Evolutionary conservation across 2,113 vertebrate genomes (phyloP).

Genomic region (Gobius niger): DNA sequence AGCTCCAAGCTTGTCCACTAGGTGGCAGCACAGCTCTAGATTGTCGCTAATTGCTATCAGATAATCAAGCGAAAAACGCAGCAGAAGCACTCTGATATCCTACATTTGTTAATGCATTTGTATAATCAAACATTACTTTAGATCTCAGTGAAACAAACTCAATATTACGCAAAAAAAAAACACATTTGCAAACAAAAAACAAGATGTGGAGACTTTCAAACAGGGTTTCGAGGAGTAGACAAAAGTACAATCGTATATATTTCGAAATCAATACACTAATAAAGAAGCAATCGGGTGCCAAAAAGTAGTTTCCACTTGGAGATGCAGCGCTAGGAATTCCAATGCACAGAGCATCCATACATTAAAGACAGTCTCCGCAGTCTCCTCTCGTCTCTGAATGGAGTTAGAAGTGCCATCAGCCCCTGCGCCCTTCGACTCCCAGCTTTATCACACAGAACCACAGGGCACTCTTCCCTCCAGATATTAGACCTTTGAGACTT

Average conservation of each 20-base stretch:
- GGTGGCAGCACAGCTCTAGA: conserved; percentile 28
- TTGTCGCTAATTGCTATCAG: conserved; percentile 14
- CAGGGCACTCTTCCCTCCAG: conserved; percentile 27
- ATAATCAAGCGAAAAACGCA: conserved; percentile 27
- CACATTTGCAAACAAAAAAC: conserved; percentile 4
- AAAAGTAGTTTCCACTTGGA: conserved; percentile 34
- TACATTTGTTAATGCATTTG: conserved; percentile 5
- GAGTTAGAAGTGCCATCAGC: conserved; percentile 17
- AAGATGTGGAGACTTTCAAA: conserved; percentile 6
- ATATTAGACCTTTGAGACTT: not conserved
- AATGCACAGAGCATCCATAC: conserved; percentile 62
- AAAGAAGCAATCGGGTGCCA: conserved; percentile 27
- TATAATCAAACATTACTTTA: not conserved
- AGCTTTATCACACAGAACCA: conserved; percentile 16
- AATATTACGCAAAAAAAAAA: not conserved
- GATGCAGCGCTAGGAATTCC: conserved; percentile 45
- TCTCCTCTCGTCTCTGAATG: conserved; percentile 17
- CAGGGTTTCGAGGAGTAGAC: conserved; percentile 23
- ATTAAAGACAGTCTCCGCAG: conserved; percentile 48
- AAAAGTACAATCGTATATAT: conserved; percentile 7
- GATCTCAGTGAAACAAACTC: conserved; percentile 5
- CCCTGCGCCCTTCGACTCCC: conserved; percentile 2
- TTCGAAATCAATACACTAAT: conserved; percentile 6
- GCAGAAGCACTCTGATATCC: conserved; percentile 7
- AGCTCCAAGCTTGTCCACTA: conserved; percentile 33